A percentile compares a stretch with the other conserved stretches of the same genome.
phyloP scores from a whole-genome alignment of 2,797 vertebrate species.

The Catostomus latipinnis region DNA sequence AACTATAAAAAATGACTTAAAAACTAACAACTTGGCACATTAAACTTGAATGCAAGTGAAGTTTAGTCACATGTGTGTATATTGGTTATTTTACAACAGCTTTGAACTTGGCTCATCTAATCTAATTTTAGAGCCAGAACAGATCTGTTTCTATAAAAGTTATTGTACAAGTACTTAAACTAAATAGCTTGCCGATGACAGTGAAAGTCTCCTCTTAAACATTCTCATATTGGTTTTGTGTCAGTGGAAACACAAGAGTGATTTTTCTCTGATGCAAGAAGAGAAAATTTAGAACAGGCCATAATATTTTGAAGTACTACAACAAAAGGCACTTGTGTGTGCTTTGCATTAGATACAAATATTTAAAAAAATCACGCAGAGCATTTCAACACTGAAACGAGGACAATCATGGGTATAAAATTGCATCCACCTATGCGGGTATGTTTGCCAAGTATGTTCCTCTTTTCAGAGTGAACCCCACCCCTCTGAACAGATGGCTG shows the following conservation, averaged over 20 bases:
- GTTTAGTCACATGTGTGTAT: background rate
- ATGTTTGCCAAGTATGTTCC: conserved; percentile 52
- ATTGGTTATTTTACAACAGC: background rate
- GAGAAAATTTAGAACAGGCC: conserved; percentile 16
- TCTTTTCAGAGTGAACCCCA: conserved; percentile 67
- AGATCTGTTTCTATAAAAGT: background rate
- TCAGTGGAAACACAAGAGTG: conserved; percentile 8
- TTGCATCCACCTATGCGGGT: conserved; percentile 47
- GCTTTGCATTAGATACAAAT: background rate
- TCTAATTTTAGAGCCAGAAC: background rate
- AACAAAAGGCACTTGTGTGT: conserved; percentile 13
- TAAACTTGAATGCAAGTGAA: background rate
- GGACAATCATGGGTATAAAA: conserved; percentile 36
- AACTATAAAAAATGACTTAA: too few relatives aligned
- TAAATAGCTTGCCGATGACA: background rate
- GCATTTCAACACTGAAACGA: conserved; percentile 26
- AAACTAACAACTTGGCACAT: background rate
- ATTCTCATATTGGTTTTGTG: conserved; percentile 21
- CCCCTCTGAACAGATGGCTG: conserved; percentile 78
- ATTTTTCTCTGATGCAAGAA: conserved; percentile 40
- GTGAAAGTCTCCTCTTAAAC: conserved; percentile 1
- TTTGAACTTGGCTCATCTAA: background rate
- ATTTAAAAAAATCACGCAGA: background rate
- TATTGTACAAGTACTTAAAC: background rate
- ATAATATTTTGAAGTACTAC: conserved; percentile 24